Evolutionary conservation across 1,140 invertebrate species (phyloP), one percentile per base, ranked within the genome.

Genomic region (Drosophila insularis): DNA sequence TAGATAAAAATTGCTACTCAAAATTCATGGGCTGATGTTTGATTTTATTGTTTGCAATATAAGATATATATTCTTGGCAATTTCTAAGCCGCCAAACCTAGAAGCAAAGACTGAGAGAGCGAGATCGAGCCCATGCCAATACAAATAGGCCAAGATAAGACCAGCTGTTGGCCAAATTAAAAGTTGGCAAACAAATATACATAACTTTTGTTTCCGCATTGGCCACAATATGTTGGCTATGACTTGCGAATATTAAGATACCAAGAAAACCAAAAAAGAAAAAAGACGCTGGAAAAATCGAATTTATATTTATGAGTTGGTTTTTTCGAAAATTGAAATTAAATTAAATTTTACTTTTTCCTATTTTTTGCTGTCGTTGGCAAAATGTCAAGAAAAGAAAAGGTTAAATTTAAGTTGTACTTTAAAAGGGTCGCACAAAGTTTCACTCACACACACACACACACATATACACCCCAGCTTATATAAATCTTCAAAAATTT

Each of bases 21-120:
- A 84, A 71, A 86, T 82, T 86, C 81, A 86, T 87, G 75, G 63
- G 43, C 39, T 64, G 71, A 65, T 27, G 53, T 86, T 67, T 86
- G 75, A 89, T 84, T 86, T 89, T 76, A 86, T 84, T 77, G 75
- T 75, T 43, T 10, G 60, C 14, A 70, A 17, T 32, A 64, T 17
- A 21, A 31, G 58, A 31, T 50, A 53, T 53, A 21, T 21, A 23
- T 43, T 5, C 17, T 19, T 21, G 0, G 10, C 1, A 37, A 37
- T 37, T 37, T 37, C 35, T 4, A 2, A 37, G 13, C 35, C 35
- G 35, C 35, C 35, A 37, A 37, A 37, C 11, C 27, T 27, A 27
- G 5, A 27, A 27, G 5, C 27, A 27, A 27, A 27, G 35, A 37
- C 35, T 11, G 11, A 37, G 11, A 37, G 3, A 37, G 11, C 10